A percentile compares a stretch with the other conserved stretches of the same genome.
These are phyloP conservation scores for Adineta ricciae DNA, from an alignment of 2,888 invertebrate species.

Conservation along the genomic window DNA sequence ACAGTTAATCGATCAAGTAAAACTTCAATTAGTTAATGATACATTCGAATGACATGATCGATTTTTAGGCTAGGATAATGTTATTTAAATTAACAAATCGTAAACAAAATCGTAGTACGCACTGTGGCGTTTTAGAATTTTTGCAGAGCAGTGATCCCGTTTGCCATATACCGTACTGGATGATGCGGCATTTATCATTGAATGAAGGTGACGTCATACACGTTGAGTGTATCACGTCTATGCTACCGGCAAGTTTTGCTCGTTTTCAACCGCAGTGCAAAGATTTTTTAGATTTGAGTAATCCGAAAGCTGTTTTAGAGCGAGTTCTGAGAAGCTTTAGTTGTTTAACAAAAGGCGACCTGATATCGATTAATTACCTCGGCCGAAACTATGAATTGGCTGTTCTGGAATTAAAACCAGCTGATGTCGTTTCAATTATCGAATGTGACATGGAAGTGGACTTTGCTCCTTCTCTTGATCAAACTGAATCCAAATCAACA, in stretches of 20 bases:
- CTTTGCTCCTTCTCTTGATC: constrained; percentile 90
- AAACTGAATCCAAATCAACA: constrained; percentile 65
- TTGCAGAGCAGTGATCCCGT: constrained; percentile 52
- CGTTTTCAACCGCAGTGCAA: constrained; percentile 32
- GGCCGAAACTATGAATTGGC: constrained; percentile 77
- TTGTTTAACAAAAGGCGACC: constrained; percentile 88
- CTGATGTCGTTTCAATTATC: constrained; percentile 87
- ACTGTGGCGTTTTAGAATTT: constrained; percentile 34
- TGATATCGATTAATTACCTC: constrained; percentile 92
- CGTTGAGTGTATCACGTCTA: constrained; percentile 49
- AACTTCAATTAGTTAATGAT: background rate
- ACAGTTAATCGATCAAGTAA: background rate
- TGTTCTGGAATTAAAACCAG: constrained; percentile 87
- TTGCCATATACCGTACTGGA: constrained; percentile 32
- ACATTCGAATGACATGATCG: constrained; percentile 33
- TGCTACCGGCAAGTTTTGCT: constrained; percentile 34
- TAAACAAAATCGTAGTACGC: constrained; percentile 14
- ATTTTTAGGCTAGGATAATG: constrained; percentile 73
- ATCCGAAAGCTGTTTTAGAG: constrained; percentile 56
- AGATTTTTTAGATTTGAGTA: constrained; percentile 30
- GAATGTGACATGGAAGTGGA: constrained; percentile 99
- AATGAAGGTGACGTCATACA: constrained; percentile 26
- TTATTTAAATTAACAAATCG: constrained; percentile 25
- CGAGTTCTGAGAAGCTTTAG: constrained; percentile 87
- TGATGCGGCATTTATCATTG: constrained; percentile 30